phyloP scores from a whole-genome alignment of 1,140 invertebrate genomes.

The Plodia interpunctella region DNA sequence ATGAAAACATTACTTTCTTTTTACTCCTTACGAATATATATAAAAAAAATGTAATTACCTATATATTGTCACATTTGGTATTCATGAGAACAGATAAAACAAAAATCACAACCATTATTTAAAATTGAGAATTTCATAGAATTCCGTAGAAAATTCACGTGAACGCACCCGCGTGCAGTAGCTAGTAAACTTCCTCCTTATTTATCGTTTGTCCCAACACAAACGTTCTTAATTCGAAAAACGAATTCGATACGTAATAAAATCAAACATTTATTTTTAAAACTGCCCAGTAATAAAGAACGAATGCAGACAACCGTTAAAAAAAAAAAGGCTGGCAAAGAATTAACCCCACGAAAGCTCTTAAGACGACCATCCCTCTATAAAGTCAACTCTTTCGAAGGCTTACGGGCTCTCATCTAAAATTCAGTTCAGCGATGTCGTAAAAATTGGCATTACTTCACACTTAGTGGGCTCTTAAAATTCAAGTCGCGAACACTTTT shows the following conservation, averaged over 20 bases:
- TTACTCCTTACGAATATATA: too few species aligned
- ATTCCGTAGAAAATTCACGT: too few species aligned
- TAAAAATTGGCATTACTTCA: slow-evolving; percentile 33
- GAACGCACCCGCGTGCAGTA: too few species aligned
- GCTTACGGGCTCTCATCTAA: slow-evolving; percentile 20
- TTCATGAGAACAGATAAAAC: too few species aligned
- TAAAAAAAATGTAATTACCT: too few species aligned
- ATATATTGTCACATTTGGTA: too few species aligned
- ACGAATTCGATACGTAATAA: not conserved
- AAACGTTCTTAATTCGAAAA: not conserved
- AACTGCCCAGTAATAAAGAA: slow-evolving; percentile 1
- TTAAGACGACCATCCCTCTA: slow-evolving; percentile 6
- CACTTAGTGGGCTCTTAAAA: slow-evolving; percentile 26
- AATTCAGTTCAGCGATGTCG: slow-evolving; percentile 19
- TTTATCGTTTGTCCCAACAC: not conserved
- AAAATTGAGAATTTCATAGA: too few species aligned
- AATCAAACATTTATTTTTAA: slow-evolving; percentile 10
- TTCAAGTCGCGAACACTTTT: slow-evolving; percentile 22
- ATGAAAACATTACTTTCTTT: too few species aligned
- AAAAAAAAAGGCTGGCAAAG: not conserved
- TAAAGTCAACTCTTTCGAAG: slow-evolving; percentile 23
- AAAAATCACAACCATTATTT: too few species aligned
- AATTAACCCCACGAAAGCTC: slow-evolving; percentile 3
- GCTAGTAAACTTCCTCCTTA: not conserved
- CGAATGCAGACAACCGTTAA: not conserved